Conservation (phyloP, 2,113 vertebrate genomes). For the Aplodontia rufa region DNA sequence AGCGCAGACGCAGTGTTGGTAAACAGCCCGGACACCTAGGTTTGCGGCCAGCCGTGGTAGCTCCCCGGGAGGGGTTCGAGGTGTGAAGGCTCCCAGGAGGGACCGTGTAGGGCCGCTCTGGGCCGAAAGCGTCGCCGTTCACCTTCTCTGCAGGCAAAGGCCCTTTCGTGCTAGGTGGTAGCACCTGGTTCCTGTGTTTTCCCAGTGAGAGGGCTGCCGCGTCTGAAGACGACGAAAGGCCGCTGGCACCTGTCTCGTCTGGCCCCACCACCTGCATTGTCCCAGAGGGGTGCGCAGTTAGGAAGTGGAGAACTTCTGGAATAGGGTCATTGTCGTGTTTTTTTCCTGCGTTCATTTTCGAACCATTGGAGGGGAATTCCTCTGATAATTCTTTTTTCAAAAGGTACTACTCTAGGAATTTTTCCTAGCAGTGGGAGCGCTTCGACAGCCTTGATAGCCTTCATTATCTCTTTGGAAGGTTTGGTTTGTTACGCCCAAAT, state of each 20-base stretch:
- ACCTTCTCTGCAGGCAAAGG: conserved; percentile 45
- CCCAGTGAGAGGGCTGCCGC: conserved; percentile 26
- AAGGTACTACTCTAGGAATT: not conserved
- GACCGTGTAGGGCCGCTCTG: too few relatives aligned
- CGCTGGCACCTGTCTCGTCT: not conserved
- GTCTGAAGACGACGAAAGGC: conserved; percentile 31
- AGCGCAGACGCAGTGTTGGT: too few relatives aligned
- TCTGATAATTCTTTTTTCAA: not conserved
- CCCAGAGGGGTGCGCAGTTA: too few relatives aligned
- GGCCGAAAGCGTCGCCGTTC: too few relatives aligned
- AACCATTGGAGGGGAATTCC: conserved; percentile 3
- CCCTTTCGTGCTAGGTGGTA: conserved; percentile 43
- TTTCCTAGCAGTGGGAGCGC: not conserved
- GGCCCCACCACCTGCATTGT: not conserved
- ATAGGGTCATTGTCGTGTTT: not conserved
- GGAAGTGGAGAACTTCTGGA: conserved; percentile 18
- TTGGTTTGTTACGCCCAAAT: conserved; percentile 21
- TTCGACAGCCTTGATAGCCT: too few relatives aligned
- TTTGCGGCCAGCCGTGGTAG: too few relatives aligned
- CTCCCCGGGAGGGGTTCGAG: too few relatives aligned
- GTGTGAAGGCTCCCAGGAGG: too few relatives aligned
- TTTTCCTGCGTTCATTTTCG: conserved; percentile 37
- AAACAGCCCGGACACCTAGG: too few relatives aligned
- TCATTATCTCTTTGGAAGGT: not conserved
- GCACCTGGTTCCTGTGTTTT: conserved; percentile 32